These are phyloP conservation scores for Betta splendens DNA, from an alignment of 2,797 vertebrate genomes.

Conservation along the genomic window DNA sequence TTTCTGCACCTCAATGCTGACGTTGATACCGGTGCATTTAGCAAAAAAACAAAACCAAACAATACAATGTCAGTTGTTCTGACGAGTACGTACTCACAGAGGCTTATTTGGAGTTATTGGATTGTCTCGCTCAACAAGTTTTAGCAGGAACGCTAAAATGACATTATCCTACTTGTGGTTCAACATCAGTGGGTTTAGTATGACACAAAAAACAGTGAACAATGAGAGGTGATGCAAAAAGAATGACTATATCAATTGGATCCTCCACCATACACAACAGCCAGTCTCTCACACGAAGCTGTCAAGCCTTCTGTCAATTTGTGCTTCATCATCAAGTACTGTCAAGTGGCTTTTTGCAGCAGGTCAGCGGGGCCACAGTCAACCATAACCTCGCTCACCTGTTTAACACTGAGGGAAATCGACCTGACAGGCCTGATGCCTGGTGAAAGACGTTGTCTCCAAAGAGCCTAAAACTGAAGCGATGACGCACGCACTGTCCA, in stretches of 20 bases:
- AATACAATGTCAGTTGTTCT: constrained; percentile 35
- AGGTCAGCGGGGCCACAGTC: constrained; percentile 16
- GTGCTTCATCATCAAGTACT: constrained; percentile 20
- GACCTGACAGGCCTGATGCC: constrained; percentile 18
- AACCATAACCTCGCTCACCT: constrained; percentile 19
- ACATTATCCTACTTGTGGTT: constrained; percentile 11
- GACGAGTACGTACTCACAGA: constrained; percentile 37
- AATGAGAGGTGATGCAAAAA: not conserved
- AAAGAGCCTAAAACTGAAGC: constrained; percentile 30
- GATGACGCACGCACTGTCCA: constrained; percentile 53
- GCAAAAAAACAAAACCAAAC: constrained; percentile 43
- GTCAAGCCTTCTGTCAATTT: constrained; percentile 24
- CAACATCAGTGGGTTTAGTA: constrained; percentile 1
- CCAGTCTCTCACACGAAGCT: constrained; percentile 4
- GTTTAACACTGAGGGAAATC: not conserved
- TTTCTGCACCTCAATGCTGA: constrained; percentile 63
- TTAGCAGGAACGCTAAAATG: constrained; percentile 12
- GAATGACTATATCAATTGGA: not conserved
- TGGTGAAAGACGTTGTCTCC: constrained; percentile 24
- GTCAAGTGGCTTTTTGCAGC: constrained; percentile 25
- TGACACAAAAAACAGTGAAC: constrained; percentile 7
- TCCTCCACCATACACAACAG: constrained; percentile 9
- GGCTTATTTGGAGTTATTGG: constrained; percentile 40
- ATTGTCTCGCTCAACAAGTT: constrained; percentile 28
- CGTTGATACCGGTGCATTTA: constrained; percentile 56